A percentile compares a stretch with the other conserved stretches of the same genome.
Conservation (phyloP, 2,888 invertebrate genomes). For the Steinernema carpocapsae region DNA sequence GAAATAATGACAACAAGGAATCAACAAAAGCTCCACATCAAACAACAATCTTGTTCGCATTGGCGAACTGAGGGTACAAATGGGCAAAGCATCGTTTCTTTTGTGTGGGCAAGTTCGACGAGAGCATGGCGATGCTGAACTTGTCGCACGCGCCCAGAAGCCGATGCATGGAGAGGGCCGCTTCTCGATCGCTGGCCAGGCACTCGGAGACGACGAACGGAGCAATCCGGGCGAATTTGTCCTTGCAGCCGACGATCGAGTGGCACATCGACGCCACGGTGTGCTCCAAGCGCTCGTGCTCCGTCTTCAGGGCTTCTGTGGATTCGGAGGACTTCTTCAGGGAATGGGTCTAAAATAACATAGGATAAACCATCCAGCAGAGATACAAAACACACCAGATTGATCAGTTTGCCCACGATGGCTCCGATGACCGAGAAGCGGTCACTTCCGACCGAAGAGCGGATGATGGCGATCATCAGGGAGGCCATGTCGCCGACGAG, state of each 20-base stretch:
- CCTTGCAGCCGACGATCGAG: slow-evolving; percentile 8
- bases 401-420: not conserved
- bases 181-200: slow-evolving; percentile 42
- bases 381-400: not conserved
- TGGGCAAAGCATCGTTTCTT: slow-evolving; percentile 42
- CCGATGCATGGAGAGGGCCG: slow-evolving; percentile 39
- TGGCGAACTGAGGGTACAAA: slow-evolving; percentile 41
- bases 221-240: slow-evolving; percentile 9
- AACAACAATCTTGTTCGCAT: slow-evolving; percentile 44
- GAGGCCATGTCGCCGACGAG: not conserved
- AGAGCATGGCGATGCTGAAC: slow-evolving; percentile 42
- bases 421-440: not conserved
- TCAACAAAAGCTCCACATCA: not conserved
- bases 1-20: not conserved
- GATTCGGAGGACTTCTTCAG: slow-evolving; percentile 6
- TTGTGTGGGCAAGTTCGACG: slow-evolving; percentile 40
- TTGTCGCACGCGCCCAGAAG: slow-evolving; percentile 42
- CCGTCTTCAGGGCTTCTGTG: not conserved
- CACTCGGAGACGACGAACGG: slow-evolving; percentile 41
- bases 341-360: slow-evolving; percentile 7
- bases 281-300: slow-evolving; percentile 9
- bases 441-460: not conserved
- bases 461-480: not conserved
- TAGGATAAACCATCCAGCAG: not conserved
- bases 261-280: slow-evolving; percentile 17